Percentiles rank a stretch among this genome's conserved stretches.
These are phyloP conservation scores for Acanthosoma haemorrhoidale DNA, from an alignment of 2,888 invertebrate species.

Conservation along the genomic window DNA sequence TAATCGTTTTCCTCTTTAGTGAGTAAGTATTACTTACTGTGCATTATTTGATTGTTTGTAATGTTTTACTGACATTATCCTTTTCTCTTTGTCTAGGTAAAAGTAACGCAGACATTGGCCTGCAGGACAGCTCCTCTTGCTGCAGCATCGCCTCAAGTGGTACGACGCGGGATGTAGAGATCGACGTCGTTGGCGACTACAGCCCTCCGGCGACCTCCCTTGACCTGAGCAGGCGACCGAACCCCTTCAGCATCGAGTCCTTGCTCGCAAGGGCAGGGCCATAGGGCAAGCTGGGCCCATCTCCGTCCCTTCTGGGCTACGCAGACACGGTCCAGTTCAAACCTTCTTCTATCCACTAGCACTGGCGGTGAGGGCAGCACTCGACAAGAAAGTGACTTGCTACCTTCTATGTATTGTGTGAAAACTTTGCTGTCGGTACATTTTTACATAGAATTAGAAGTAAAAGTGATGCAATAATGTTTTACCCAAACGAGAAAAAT, in stretches of 20 bases:
- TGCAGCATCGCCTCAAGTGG: slow-evolving; percentile 54
- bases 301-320: no score
- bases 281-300: background rate
- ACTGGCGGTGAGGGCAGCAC: no score
- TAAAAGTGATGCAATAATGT: no score
- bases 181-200: slow-evolving; percentile 77
- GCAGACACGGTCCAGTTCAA: background rate
- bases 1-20: no score
- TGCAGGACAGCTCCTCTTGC: slow-evolving; percentile 36
- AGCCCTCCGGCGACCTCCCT: slow-evolving; percentile 43
- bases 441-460: background rate
- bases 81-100: slow-evolving; percentile 30
- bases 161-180: slow-evolving; percentile 50
- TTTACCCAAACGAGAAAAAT: no score
- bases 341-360: background rate
- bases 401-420: no score
- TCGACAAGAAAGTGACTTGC: no score
- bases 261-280: slow-evolving; percentile 59
- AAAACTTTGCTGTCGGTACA: no score
- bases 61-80: no score
- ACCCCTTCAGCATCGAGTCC: slow-evolving; percentile 85
- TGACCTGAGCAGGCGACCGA: slow-evolving; percentile 54
- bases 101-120: slow-evolving; percentile 28
- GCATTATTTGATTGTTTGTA: no score
- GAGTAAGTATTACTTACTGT: no score